Conservation (phyloP, 2,888 invertebrate genomes). For the Dexiosoma caninum region DNA sequence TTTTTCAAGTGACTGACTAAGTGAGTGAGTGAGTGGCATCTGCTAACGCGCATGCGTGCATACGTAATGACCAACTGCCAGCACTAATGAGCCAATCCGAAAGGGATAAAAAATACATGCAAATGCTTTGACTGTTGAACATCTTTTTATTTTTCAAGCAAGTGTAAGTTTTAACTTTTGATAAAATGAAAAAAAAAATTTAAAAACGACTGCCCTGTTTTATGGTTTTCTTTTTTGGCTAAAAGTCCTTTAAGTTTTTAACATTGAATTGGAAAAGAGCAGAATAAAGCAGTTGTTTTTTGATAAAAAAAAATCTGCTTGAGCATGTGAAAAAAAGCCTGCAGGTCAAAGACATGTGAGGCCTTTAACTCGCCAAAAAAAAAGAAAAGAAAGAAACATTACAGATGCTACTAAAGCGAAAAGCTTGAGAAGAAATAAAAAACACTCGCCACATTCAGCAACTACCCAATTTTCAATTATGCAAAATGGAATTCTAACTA, state of each 20-base stretch:
- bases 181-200: too few species aligned
- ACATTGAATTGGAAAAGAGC: background rate
- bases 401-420: slow-evolving; percentile 45
- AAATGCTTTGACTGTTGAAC: slow-evolving; percentile 19
- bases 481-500: too few species aligned
- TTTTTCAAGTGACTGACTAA: slow-evolving; percentile 51
- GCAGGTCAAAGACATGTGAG: slow-evolving; percentile 55
- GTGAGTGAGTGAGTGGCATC: slow-evolving; percentile 69
- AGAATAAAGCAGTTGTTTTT: slow-evolving; percentile 53
- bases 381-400: slow-evolving; percentile 36
- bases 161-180: too few species aligned
- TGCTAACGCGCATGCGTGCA: slow-evolving; percentile 70
- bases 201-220: background rate
- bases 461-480: too few species aligned
- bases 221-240: slow-evolving; percentile 20
- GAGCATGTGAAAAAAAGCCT: slow-evolving; percentile 42
- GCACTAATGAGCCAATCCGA: slow-evolving; percentile 58
- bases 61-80: slow-evolving; percentile 75
- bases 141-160: background rate
- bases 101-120: slow-evolving; percentile 32
- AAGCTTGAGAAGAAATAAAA: background rate
- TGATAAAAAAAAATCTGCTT: slow-evolving; percentile 57
- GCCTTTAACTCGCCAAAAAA: too few species aligned
- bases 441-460: too few species aligned
- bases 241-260: slow-evolving; percentile 51